Evolutionary conservation across 2,797 vertebrate species (phyloP).

Genomic region (Xenops minutus): DNA sequence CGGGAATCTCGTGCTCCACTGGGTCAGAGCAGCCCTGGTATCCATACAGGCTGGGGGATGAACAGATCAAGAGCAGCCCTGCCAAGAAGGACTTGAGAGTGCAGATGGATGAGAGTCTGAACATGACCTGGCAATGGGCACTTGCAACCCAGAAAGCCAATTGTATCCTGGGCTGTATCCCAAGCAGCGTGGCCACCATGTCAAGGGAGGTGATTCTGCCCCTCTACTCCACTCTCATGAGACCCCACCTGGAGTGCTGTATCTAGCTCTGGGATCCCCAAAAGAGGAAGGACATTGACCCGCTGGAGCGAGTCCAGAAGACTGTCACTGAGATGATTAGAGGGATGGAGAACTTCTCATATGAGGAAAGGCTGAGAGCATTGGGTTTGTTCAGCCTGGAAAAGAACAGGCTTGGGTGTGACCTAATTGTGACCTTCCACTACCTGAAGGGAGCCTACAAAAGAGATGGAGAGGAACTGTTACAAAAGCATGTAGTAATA

Average conservation of each 20-base stretch:
- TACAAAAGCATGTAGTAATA: not conserved
- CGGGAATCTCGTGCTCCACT: not conserved
- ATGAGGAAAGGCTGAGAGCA: not conserved
- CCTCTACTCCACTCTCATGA: not conserved
- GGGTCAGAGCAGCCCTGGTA: fast-evolving
- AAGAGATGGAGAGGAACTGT: not conserved
- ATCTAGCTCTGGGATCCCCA: not conserved
- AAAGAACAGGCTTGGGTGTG: not conserved
- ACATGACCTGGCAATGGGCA: fast-evolving
- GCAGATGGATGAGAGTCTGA: fast-evolving
- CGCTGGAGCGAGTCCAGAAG: not conserved
- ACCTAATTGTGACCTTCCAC: not conserved
- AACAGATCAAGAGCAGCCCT: not conserved
- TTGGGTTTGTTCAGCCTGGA: not conserved
- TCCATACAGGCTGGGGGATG: not conserved
- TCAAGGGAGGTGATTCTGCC: fast-evolving
- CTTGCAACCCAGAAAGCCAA: not conserved
- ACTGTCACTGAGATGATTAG: not conserved
- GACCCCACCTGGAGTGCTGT: fast-evolving
- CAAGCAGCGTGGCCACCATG: fast-evolving
- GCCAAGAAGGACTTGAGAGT: fast-evolving
- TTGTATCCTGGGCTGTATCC: not conserved
- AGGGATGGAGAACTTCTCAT: not conserved
- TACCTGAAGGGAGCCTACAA: not conserved
- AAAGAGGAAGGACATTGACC: not conserved